Base-by-base conservation (phyloP, 2,888 invertebrate genomes). In the Agapostemon virescens region DNA sequence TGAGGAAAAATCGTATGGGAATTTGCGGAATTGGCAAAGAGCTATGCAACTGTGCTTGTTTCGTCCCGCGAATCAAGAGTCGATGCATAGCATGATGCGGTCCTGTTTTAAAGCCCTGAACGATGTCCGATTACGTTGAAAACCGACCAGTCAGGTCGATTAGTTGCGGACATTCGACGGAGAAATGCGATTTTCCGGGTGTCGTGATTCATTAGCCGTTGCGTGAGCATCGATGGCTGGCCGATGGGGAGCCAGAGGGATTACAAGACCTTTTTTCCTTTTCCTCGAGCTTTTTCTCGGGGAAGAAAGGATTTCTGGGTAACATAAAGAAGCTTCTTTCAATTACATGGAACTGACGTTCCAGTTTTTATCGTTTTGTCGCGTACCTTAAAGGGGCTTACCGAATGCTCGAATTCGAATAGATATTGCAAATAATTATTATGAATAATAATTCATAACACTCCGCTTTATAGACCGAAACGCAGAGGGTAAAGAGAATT, bases 131-230 rank as follows among this genome's bases (percentile, higher is more conserved):
- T 66, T 40, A n/a, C 26, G 23, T 11, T 49, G 23, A 66, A 42
- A 42, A 66, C 23, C 36, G 66, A 26, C 64, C 38, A 15, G 38
- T n/a, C 64, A 15, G 64, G 36, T 66, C 36, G 23, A 63, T 63
- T 63, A 33, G 36, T 36, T n/a, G 63, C 36, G 63, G n/a, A 63
- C 36, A 63, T 63, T 61, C 61, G 61, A 63, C 33, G 63, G n/a
- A 36, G 20, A 63, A 33, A 38, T 64, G 36, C 23, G 64, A 64
- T 64, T 64, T 63, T 36, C 33, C 33, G 36, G 63, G 36, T 63
- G 36, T 63, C 63, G 36, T n/a, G 63, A 63, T 36, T 63, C 63
- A 36, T 63, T 63, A 38, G 36, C 63, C n/a, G 61, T 61, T 61
- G 30, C 33, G 33, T 33, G 61, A 61, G 33, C 61, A 33, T 61